phyloP scores from a whole-genome alignment of 2,797 vertebrate species.

The Rhadinocentrus ornatus region DNA sequence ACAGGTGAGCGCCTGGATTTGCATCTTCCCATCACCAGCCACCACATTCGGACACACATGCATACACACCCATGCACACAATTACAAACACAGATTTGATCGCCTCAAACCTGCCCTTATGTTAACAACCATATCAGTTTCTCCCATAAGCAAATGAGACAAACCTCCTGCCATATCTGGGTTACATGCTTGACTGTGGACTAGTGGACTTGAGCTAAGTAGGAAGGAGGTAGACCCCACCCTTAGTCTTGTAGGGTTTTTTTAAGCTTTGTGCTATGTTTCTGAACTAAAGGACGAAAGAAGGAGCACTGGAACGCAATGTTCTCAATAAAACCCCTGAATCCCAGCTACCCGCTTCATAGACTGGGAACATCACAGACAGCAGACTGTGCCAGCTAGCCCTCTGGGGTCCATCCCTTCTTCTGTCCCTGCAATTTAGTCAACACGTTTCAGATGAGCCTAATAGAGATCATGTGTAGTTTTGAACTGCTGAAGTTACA shows the following conservation, averaged over 20 bases:
- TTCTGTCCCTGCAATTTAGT: slow-evolving; percentile 81
- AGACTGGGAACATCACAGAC: slow-evolving; percentile 76
- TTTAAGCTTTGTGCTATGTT: slow-evolving; percentile 27
- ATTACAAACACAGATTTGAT: slow-evolving; percentile 53
- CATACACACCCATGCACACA: slow-evolving; percentile 20
- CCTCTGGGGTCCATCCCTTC: slow-evolving; percentile 78
- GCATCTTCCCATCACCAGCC: slow-evolving; percentile 76
- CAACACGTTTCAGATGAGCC: slow-evolving; percentile 82
- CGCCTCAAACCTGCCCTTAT: slow-evolving; percentile 64
- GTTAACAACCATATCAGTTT: slow-evolving; percentile 84
- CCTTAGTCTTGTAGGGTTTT: slow-evolving; percentile 41
- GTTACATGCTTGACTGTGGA: slow-evolving; percentile 87
- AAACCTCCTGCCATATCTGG: slow-evolving; percentile 79
- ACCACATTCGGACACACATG: slow-evolving; percentile 62
- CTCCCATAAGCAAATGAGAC: slow-evolving; percentile 81
- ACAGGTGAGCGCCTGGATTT: slow-evolving; percentile 86
- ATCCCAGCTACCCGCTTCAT: slow-evolving; percentile 70
- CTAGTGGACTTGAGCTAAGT: slow-evolving; percentile 79
- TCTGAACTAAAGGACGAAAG: slow-evolving; percentile 49
- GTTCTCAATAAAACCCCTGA: slow-evolving; percentile 77
- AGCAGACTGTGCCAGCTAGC: slow-evolving; percentile 69
- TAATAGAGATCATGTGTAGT: slow-evolving; percentile 83
- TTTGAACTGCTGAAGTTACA: slow-evolving; percentile 72
- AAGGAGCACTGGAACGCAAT: slow-evolving; percentile 69
- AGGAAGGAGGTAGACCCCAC: slow-evolving; percentile 58